A percentile compares a stretch with the other conserved stretches of the same genome.
These are phyloP conservation scores for Cnemophilus loriae DNA, from an alignment of 2,113 vertebrate genomes.

Conservation along the genomic window DNA sequence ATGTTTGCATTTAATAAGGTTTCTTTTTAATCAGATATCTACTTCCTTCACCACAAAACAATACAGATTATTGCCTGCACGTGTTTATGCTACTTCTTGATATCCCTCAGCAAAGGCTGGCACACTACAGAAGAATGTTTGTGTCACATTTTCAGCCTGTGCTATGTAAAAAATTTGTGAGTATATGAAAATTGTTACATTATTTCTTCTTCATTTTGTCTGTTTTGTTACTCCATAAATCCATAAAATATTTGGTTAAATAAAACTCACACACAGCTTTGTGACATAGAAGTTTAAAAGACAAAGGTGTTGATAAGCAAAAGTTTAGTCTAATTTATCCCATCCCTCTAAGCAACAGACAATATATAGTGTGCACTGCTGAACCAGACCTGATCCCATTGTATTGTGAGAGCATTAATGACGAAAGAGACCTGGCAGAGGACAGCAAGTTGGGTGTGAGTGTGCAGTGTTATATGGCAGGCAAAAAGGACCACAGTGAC, in stretches of 20 bases:
- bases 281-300: background rate
- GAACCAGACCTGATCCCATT: background rate
- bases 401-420: background rate
- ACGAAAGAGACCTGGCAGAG: conserved; percentile 20
- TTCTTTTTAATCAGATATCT: background rate
- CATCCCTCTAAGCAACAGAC: background rate
- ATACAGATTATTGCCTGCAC: background rate
- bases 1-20: conserved; percentile 3
- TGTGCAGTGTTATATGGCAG: background rate
- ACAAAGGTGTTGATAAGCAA: background rate
- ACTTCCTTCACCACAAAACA: background rate
- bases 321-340: background rate
- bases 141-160: background rate
- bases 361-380: background rate
- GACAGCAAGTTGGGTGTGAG: background rate
- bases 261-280: background rate
- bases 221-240: background rate
- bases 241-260: background rate
- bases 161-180: background rate
- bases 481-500: background rate
- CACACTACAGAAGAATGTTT: background rate
- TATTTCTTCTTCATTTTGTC: background rate
- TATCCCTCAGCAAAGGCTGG: conserved; percentile 18
- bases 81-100: background rate
- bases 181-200: background rate